phyloP scores from a whole-genome alignment of 2,113 vertebrate genomes.

The Nycticryphes semicollaris region DNA sequence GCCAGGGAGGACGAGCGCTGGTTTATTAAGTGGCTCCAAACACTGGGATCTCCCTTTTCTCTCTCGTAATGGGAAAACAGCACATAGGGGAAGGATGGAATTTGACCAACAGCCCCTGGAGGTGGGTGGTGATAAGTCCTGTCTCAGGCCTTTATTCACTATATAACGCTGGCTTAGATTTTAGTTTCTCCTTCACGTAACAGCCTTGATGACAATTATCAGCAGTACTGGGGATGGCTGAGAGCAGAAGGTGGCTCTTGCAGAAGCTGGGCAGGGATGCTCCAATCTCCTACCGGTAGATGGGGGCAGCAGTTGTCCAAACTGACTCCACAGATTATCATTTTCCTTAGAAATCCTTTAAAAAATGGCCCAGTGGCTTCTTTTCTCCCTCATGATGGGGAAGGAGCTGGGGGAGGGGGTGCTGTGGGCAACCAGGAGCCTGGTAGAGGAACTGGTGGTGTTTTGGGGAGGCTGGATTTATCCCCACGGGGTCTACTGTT shows the following conservation, averaged over 20 bases:
- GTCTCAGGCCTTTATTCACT: fast-evolving
- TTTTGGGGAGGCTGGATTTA: not conserved
- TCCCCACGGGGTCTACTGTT: not conserved
- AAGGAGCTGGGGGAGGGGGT: not conserved
- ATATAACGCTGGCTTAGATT: not conserved
- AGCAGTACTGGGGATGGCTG: fast-evolving
- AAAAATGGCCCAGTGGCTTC: not conserved
- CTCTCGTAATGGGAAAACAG: not conserved
- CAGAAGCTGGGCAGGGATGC: not conserved
- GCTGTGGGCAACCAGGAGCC: not conserved
- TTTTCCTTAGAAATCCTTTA: not conserved
- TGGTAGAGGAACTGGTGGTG: not conserved
- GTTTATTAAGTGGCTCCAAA: not conserved
- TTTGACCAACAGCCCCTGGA: not conserved
- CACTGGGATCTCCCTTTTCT: not conserved
- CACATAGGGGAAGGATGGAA: fast-evolving
- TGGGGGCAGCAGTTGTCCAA: not conserved
- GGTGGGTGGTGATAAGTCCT: not conserved
- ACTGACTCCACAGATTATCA: fast-evolving
- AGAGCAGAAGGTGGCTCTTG: not conserved
- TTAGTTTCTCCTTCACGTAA: not conserved
- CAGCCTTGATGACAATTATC: fast-evolving
- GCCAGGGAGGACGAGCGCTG: not conserved
- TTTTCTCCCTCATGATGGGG: fast-evolving
- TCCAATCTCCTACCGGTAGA: fast-evolving